Percentiles rank a stretch among this genome's conserved stretches.
These are phyloP conservation scores for Allolobophora icterica DNA, from an alignment of 2,888 invertebrate species.

Conservation along the genomic window DNA sequence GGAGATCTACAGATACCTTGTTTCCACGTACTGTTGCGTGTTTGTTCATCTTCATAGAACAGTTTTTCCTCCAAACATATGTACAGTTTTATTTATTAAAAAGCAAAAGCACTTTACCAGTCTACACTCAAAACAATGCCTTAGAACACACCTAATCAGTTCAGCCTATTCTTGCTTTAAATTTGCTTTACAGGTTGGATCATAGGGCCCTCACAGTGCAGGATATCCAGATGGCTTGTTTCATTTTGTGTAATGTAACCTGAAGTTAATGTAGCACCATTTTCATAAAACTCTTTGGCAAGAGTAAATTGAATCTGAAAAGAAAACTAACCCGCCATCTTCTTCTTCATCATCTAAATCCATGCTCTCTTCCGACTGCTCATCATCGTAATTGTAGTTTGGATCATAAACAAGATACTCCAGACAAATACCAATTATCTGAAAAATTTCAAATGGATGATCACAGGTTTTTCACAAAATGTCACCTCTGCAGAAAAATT, in stretches of 20 bases:
- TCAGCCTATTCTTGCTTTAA: too few relatives aligned
- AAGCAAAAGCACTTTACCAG: too few relatives aligned
- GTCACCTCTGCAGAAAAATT: background rate
- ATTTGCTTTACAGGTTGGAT: too few relatives aligned
- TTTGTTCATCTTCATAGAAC: too few relatives aligned
- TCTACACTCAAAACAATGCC: too few relatives aligned
- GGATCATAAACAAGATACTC: conserved; percentile 95
- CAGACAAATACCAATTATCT: conserved; percentile 79
- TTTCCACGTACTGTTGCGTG: too few relatives aligned
- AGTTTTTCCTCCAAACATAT: too few relatives aligned
- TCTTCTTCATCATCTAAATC: conserved; percentile 30
- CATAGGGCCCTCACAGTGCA: too few relatives aligned
- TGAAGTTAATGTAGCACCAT: background rate
- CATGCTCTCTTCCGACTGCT: conserved; percentile 25
- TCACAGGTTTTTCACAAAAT: background rate
- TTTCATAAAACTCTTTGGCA: background rate
- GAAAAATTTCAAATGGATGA: conserved; percentile 29
- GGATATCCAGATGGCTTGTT: background rate
- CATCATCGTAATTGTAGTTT: conserved; percentile 88
- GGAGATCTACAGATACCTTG: too few relatives aligned
- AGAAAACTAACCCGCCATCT: conserved; percentile 26
- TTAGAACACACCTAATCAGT: too few relatives aligned
- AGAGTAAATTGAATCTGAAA: background rate
- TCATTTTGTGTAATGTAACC: background rate
- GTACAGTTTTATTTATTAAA: too few relatives aligned